These are phyloP conservation scores for Camelus dromedarius DNA, from an alignment of 2,113 vertebrate genomes.

Conservation along the genomic window DNA sequence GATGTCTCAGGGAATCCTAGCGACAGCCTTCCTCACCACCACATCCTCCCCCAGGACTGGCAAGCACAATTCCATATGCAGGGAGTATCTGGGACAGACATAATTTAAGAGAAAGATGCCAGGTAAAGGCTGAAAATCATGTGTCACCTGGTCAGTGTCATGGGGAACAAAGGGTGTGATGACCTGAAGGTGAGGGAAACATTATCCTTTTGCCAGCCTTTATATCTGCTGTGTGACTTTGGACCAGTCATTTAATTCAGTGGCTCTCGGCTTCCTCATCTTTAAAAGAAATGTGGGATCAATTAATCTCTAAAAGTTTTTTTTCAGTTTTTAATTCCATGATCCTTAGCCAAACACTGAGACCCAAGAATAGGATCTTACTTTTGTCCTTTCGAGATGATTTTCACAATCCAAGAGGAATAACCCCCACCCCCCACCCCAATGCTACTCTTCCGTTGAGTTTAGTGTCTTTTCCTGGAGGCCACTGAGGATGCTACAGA, in stretches of 20 bases:
- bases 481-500: not conserved
- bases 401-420: not conserved
- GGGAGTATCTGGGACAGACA: not conserved
- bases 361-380: not conserved
- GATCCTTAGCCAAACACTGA: conserved; percentile 23
- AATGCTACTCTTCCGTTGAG: not conserved
- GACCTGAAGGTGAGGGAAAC: not conserved
- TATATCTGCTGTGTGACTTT: not conserved
- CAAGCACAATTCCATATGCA: not conserved
- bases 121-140: not conserved
- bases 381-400: not conserved
- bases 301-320: not conserved
- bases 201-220: not conserved
- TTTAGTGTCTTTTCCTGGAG: not conserved
- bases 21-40: not conserved
- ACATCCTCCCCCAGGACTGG: not conserved
- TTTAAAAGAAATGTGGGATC: not conserved
- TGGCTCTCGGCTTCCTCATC: not conserved
- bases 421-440: not conserved
- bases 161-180: not conserved
- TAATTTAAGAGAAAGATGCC: not conserved
- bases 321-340: not conserved
- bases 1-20: not conserved
- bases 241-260: not conserved
- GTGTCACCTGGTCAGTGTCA: not conserved